Percentiles rank a stretch among this genome's conserved stretches.
phyloP scores from a whole-genome alignment of 2,797 vertebrate genomes.

The Todus mexicanus region DNA sequence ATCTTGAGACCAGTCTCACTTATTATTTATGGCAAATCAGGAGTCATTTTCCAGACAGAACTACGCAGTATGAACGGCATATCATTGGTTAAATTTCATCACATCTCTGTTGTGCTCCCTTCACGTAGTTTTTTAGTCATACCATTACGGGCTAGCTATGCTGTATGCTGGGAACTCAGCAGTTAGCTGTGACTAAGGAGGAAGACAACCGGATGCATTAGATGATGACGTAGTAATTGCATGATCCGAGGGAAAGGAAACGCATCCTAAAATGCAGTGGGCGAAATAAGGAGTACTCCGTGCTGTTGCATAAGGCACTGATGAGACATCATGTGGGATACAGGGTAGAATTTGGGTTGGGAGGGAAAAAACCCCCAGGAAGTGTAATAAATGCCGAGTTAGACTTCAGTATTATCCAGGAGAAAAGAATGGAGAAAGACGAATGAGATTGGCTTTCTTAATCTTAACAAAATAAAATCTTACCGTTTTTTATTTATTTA shows the following conservation, averaged over 20 bases:
- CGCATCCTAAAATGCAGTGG: background rate
- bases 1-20: background rate
- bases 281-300: background rate
- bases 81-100: background rate
- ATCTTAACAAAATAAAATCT: background rate
- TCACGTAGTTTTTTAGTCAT: background rate
- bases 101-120: background rate
- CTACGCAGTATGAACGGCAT: background rate
- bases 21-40: background rate
- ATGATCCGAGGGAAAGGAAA: constrained; percentile 23
- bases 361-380: accelerated
- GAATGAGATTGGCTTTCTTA: background rate
- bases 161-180: background rate
- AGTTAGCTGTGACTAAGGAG: constrained; percentile 4
- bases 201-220: background rate
- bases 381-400: background rate
- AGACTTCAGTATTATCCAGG: background rate
- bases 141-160: background rate
- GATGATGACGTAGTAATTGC: background rate
- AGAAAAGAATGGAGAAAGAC: background rate
- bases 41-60: background rate
- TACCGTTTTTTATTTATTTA: background rate
- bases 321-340: background rate
- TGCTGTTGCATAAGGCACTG: background rate
- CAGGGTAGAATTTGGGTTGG: background rate